These are phyloP conservation scores for Hyperoplus lanceolatus DNA, from an alignment of 2,797 vertebrate species.

Conservation along the genomic window DNA sequence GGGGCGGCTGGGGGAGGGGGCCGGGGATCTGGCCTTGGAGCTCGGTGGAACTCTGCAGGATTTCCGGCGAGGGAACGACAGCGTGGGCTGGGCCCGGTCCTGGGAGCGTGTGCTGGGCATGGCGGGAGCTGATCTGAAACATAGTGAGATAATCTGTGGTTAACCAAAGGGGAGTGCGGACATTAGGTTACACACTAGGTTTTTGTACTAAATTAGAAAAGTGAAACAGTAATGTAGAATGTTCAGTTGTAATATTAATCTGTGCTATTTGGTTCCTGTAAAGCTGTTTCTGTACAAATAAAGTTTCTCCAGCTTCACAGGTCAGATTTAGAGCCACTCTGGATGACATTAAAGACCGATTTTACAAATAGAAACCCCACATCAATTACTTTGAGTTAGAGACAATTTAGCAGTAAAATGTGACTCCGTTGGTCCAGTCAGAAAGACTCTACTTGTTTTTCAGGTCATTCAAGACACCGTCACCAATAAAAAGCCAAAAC, in stretches of 20 bases:
- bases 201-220: not conserved
- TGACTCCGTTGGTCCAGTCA: too few species aligned
- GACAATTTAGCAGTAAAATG: too few species aligned
- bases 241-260: not conserved
- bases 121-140: constrained; percentile 19
- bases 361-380: too few species aligned
- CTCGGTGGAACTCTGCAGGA: constrained; percentile 57
- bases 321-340: too few species aligned
- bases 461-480: too few species aligned
- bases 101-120: constrained; percentile 91
- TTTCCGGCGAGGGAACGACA: constrained; percentile 89
- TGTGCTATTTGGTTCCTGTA: not conserved
- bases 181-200: not conserved
- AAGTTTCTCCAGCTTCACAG: too few species aligned
- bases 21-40: constrained; percentile 2
- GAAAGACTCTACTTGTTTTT: too few species aligned
- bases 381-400: too few species aligned
- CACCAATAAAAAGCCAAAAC: too few species aligned
- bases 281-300: not conserved
- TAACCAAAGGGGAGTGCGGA: not conserved
- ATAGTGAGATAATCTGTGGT: not conserved
- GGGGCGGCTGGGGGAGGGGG: not conserved
- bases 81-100: constrained; percentile 84
- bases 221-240: too few species aligned
- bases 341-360: too few species aligned